Base-by-base conservation (phyloP, 2,113 vertebrate species). In the Sceloporus tristichus region DNA sequence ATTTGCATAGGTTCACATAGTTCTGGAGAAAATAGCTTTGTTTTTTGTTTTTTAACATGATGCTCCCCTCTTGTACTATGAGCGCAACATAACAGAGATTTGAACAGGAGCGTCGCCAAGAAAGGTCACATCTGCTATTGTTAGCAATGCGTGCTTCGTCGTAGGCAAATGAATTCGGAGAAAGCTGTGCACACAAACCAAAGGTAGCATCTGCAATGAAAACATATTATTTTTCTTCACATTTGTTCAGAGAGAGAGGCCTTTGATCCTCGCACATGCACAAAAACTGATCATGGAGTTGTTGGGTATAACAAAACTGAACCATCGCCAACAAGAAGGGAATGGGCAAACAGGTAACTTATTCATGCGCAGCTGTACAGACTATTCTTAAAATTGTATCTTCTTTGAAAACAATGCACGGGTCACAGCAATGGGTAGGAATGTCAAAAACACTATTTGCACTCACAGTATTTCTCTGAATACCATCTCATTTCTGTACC, bases 61-160 rank as follows among this genome's bases (percentile, higher is more conserved):
- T 34, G 70, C 40, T 40, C 42, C 59, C 13, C 68, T 29, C 83
- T 83, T 83, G 70, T 54, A 5, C 21, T 40, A n/a, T 25, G 18
- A 56, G n/a, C 2, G 42, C 66, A 85, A 88, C 19, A 56, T 21
- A 88, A 76, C 1, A 10, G 65, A 29, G n/a, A 79, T 90, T 53
- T 79, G 19, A 40, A 54, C 27, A 34, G 34, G 27, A 68, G 19
- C 7, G 19, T 1, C 42, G 23, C 74, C 82, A n/a, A 73, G 25
- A 70, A 34, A 40, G 16, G 29, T 66, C 79, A 87, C 84, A 87
- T 88, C 74, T 87, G 79, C 80, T 87, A 40, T 56, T 6, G 19
- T 62, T 56, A 62, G 53, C 74, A 48, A 85, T 23, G 40, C 68
- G 29, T 53, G 71, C 5, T 23, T 77, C 77, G 19, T 34, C 53